Base-by-base conservation (phyloP, 1,140 invertebrate species). In the Cyphomyrmex costatus region DNA sequence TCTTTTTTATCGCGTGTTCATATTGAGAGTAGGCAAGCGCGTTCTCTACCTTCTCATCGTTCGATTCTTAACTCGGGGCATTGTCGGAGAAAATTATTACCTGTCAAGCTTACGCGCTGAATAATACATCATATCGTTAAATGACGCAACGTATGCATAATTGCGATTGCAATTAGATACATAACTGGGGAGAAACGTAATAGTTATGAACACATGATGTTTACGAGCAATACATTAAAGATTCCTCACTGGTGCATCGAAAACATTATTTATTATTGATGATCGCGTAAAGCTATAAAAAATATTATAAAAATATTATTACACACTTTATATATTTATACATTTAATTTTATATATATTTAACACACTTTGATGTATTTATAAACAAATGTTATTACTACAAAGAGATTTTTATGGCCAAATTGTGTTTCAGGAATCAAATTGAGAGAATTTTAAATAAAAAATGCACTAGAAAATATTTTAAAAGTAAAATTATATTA, bases 41-140 rank as follows among this genome's bases (percentile, higher is more conserved):
- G 53, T 73, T 82, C n/a, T 16, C 79, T 73, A 73, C 68, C 61
- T 66, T 66, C 46, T 65, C 51, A 6, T 10, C 12, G 7, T 27
- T 42, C 6, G 33, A 46, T 58, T 71, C 66, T 68, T n/a, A 16
- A 27, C 19, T n/a, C 14, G n/a, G 58, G 30, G 3, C 0, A 56
- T 56, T 42, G 30, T 10, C 21, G 5, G 5, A 53, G 19, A 8
- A 53, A 80, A 24, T 68, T 53, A 19, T 80, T 56, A 53, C n/a
- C 21, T 61, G 24, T 70, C 30, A 70, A 80, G 49, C 14, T 30
- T n/a, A 3, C 30, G 8, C 14, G n/a, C 16, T 56, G 33, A 70
- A 80, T 53, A 68, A 80, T 53, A 74, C 19, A 19, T 36, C 14
- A 1, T 19, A 1, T 53, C 27, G 21, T 77, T n/a, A 61, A 61